Base-by-base conservation (phyloP, 2,113 vertebrate genomes). In the Xyliphius kryptos region DNA sequence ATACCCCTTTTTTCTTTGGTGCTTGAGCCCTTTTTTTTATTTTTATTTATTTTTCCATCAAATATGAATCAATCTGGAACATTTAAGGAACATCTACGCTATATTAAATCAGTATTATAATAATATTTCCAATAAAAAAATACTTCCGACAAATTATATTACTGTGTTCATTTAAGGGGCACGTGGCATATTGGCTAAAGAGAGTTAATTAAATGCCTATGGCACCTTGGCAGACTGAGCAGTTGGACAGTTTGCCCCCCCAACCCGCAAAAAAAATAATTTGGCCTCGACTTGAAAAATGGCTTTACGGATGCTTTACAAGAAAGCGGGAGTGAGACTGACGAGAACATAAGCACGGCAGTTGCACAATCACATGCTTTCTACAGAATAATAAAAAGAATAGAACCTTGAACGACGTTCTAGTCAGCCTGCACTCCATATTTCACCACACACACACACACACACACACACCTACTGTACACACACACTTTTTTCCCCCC, bases 321-420 rank as follows among this genome's bases (percentile, higher is more conserved):
- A 55, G 67, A 58, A 61, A 60, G 61, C 62, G 26, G 57, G 43
- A 72, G 52, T 47, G 61, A 67, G 26, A 66, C 57, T 63, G 57
- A 63, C 51, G 21, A 47, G 52, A 68, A 53, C 46, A 60, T 50
- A 72, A 74, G 69, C 61, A 67, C 41, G 68, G 72, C 57, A 52
- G 67, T 56, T 47, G 60, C 43, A 60, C 44, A 46, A 73, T 70
- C 70, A 70, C 76, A 78, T 67, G 71, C 16, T 71, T 67, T 67
- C 66, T 57, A 66, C 70, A 6, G 65, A 76, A 69, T 52, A 68
- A 36, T 68, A 60, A 40, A 72, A 56, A 76, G 65, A 64, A 61
- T 15, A 2, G 22, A 16, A 22, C 54, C 46, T 64, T 56, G 50
- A 67, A 40, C n/a, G 13, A 61, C 21, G 38, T 38, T 26, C 40